Evolutionary conservation across 2,113 vertebrate species (phyloP).

Genomic region (Nesogale talazaci): DNA sequence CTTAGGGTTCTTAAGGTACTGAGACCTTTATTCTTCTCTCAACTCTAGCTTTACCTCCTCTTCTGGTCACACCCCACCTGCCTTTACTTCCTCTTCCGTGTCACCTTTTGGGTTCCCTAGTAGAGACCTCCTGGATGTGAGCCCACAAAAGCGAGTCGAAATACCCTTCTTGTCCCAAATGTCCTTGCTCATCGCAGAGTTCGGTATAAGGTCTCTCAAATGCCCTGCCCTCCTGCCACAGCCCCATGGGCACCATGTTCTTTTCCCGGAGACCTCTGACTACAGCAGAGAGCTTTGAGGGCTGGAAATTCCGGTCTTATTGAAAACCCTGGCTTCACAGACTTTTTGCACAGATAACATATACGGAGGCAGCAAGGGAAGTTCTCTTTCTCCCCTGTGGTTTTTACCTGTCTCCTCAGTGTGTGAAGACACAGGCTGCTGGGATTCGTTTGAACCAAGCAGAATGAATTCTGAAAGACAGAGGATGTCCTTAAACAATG

Average conservation of each 20-base stretch:
- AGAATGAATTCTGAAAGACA: conserved; percentile 79
- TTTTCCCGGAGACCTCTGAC: conserved; percentile 74
- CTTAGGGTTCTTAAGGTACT: conserved; percentile 4
- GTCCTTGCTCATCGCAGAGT: conserved; percentile 76
- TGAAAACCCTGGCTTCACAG: conserved; percentile 84
- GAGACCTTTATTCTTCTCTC: conserved; percentile 56
- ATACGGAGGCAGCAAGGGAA: conserved; percentile 81
- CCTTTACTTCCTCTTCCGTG: conserved; percentile 79
- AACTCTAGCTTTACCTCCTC: conserved; percentile 51
- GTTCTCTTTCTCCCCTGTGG: conserved; percentile 62
- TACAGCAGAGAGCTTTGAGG: conserved; percentile 78
- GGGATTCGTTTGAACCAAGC: conserved; percentile 80
- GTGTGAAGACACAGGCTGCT: conserved; percentile 79
- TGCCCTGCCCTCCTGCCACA: conserved; percentile 63
- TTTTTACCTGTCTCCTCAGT: conserved; percentile 78
- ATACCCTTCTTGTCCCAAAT: conserved; percentile 59
- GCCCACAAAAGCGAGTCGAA: conserved; percentile 62
- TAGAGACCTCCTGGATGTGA: conserved; percentile 66
- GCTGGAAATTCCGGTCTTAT: conserved; percentile 79
- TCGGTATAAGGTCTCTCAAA: conserved; percentile 75
- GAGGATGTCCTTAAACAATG: conserved; percentile 74
- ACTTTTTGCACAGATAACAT: conserved; percentile 80
- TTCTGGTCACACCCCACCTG: conserved; percentile 50
- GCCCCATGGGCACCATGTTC: conserved; percentile 61
- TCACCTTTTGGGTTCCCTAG: conserved; percentile 80